Percentiles rank a stretch among this genome's conserved stretches.
Conservation (phyloP, 2,113 vertebrate species). For the Rallus limicola region DNA sequence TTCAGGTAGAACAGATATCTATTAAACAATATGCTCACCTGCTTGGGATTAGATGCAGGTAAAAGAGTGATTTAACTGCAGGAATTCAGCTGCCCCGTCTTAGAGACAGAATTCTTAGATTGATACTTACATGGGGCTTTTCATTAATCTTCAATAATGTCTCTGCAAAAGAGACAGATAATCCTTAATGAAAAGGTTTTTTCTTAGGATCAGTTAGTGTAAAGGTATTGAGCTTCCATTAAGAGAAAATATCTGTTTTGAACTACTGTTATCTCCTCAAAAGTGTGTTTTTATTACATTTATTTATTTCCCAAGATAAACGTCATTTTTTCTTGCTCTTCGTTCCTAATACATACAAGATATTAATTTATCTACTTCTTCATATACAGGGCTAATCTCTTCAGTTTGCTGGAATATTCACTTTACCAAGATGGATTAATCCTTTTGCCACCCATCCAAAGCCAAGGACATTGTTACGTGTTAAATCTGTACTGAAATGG, state of each 20-base stretch:
- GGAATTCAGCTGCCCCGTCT: conserved; percentile 41
- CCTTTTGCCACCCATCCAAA: background rate
- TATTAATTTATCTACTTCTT: background rate
- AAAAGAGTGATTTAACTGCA: conserved; percentile 32
- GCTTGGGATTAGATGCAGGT: background rate
- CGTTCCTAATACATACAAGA: background rate
- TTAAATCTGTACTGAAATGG: background rate
- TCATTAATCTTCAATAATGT: conserved; percentile 61
- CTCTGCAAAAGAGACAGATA: conserved; percentile 51
- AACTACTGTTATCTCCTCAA: conserved; percentile 37
- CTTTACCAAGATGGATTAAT: background rate
- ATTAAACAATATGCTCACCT: conserved; percentile 27
- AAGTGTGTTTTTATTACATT: conserved; percentile 5
- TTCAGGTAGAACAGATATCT: background rate
- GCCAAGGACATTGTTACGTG: background rate
- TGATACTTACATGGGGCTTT: conserved; percentile 36
- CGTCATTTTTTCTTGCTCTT: background rate
- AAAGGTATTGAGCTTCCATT: conserved; percentile 32
- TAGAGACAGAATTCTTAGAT: conserved; percentile 49
- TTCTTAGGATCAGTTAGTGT: conserved; percentile 43
- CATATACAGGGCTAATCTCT: background rate
- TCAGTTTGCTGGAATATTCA: background rate
- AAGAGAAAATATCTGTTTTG: conserved; percentile 12
- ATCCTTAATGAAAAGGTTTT: conserved; percentile 60
- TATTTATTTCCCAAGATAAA: background rate